Conservation (phyloP, 2,888 invertebrate species). For the Teinopalpus imperialis region DNA sequence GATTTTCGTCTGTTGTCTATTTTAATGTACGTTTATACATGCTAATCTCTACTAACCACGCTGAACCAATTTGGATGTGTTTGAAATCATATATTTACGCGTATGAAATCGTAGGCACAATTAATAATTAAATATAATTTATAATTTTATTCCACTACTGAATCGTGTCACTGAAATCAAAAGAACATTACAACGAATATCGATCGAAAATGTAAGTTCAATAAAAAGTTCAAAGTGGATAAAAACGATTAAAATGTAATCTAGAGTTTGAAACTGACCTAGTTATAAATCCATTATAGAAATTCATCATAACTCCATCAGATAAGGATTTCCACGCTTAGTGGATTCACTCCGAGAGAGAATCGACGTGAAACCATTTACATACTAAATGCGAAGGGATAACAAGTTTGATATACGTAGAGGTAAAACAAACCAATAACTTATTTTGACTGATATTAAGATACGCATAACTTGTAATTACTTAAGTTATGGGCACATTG, state of each 20-base stretch:
- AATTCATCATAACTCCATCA: slow-evolving; percentile 27
- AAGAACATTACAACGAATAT: too few relatives aligned
- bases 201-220: too few relatives aligned
- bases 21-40: too few relatives aligned
- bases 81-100: too few relatives aligned
- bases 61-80: too few relatives aligned
- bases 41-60: too few relatives aligned
- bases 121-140: too few relatives aligned
- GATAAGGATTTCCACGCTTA: slow-evolving; percentile 26
- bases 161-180: too few relatives aligned
- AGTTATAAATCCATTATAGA: slow-evolving; percentile 23
- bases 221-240: slow-evolving; percentile 10
- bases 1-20: too few relatives aligned
- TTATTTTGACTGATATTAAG: slow-evolving; percentile 3
- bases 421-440: slow-evolving; percentile 21
- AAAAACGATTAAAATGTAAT: slow-evolving; percentile 15
- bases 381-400: slow-evolving; percentile 31
- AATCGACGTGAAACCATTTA: slow-evolving; percentile 28
- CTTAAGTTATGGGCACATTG: too few relatives aligned
- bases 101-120: too few relatives aligned
- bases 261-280: slow-evolving; percentile 9
- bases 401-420: slow-evolving; percentile 17
- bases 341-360: slow-evolving; percentile 18
- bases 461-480: slow-evolving; percentile 7
- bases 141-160: too few relatives aligned